phyloP scores from a whole-genome alignment of 2,113 vertebrate genomes.

The Eulemur macaco region DNA sequence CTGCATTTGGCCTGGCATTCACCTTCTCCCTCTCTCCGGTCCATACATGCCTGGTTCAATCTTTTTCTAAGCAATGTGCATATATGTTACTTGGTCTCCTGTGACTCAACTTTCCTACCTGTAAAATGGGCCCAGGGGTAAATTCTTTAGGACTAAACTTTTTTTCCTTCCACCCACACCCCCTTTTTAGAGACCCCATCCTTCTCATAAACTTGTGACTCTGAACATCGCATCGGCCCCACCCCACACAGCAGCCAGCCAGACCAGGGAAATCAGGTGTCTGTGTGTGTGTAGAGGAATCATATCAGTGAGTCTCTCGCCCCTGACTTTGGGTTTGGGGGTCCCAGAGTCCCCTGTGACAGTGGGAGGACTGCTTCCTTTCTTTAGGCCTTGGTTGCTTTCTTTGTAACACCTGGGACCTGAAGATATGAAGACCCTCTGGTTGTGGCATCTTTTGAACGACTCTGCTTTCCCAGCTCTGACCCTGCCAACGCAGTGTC shows the following conservation, averaged over 20 bases:
- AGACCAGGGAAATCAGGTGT: neutral
- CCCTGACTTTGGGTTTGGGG: neutral
- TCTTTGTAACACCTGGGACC: neutral
- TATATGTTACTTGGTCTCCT: neutral
- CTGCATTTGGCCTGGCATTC: neutral
- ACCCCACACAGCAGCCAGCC: neutral
- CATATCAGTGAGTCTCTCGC: neutral
- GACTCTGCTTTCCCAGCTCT: neutral
- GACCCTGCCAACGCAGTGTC: neutral
- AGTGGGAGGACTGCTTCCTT: neutral
- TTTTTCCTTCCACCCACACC: neutral
- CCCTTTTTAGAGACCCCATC: neutral
- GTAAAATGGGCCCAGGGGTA: neutral
- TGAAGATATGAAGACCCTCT: neutral
- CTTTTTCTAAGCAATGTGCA: neutral
- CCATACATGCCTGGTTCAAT: neutral
- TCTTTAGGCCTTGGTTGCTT: neutral
- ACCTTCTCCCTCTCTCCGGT: neutral
- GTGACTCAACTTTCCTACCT: slow-evolving; percentile 6
- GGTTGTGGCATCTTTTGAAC: neutral
- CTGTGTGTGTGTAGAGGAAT: neutral
- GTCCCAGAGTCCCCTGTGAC: neutral
- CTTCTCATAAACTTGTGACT: neutral
- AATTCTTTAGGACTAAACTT: neutral
- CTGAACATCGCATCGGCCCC: neutral